Conservation (phyloP, 2,797 vertebrate genomes). For the Acrocephalus scirpaceus region DNA sequence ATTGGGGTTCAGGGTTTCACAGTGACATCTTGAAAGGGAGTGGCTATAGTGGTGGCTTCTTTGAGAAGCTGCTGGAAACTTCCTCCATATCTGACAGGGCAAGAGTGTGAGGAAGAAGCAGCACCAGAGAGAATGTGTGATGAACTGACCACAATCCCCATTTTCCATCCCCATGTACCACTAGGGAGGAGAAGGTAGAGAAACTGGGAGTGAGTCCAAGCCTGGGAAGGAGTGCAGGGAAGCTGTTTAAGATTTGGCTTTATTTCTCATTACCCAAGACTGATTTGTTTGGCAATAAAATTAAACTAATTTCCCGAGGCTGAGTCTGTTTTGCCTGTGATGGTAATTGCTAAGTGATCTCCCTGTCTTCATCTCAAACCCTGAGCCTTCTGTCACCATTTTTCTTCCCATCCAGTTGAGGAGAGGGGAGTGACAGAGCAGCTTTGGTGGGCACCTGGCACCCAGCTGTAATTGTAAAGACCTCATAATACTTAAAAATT, state of each 20-base stretch:
- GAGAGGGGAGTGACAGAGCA: not conserved
- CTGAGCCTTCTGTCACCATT: not conserved
- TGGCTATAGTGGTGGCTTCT: not conserved
- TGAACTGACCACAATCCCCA: not conserved
- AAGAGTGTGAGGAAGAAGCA: not conserved
- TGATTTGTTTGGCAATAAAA: not conserved
- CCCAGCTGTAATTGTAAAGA: not conserved
- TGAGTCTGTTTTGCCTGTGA: not conserved
- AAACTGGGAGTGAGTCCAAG: not conserved
- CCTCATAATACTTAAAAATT: not conserved
- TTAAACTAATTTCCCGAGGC: not conserved
- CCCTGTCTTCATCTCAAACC: not conserved
- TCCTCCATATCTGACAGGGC: not conserved
- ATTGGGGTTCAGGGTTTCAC: not conserved
- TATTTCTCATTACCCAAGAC: not conserved
- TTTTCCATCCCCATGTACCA: accelerated
- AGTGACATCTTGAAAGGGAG: not conserved
- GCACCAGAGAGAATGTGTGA: not conserved
- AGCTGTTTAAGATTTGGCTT: not conserved
- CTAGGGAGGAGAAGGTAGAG: accelerated
- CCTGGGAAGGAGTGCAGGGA: not conserved
- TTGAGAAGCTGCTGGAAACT: not conserved
- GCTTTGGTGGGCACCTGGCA: not conserved
- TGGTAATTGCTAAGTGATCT: not conserved
- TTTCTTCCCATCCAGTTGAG: not conserved